Evolutionary conservation across 2,113 vertebrate species (phyloP), one percentile per base, ranked within the genome.

Genomic region (Motacilla tschutschensis): DNA sequence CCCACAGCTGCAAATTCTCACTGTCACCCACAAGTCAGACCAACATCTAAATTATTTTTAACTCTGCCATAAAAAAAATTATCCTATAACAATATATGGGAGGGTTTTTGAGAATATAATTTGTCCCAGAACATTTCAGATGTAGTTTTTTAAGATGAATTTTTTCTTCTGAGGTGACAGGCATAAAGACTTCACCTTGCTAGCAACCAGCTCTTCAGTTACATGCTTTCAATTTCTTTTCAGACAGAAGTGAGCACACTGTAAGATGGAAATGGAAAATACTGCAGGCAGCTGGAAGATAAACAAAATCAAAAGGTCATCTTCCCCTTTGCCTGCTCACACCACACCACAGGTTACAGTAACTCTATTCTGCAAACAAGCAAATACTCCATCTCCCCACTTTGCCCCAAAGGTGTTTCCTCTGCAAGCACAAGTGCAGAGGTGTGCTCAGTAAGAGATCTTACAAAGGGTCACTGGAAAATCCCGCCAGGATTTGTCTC

Each of bases 1-100:
- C 33, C 33, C 63, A 51, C 65, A 73, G 53, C 64, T 79, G 57
- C 55, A 93, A 77, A 74, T 83, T 77, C 31, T 77, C 60, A 31
- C 26, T 48, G 33, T 86, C 58, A 76, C 18, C 29, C 47, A 73
- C 47, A 79, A n/a, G 83, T 66, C 64, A 72, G 54, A 76, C 16
- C 29, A 54, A 47, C 17, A 43, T 26, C 20, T 51, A 71, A 79
- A 82, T 85, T 75, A 67, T 78, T 80, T 83, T 43, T 36, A 73
- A 31, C 28, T 38, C 19, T 6, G 14, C 44, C 74, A 84, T 26
- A 55, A 59, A 51, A 78, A 73, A 65, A 38, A 2, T 11, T 2
- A 29, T 67, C 9, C 40, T 71, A n/a, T 83, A 74, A 33, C 7
- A 79, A 59, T 40, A 24, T 31, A 25, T 16, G 9, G 7, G 8